Base-by-base conservation (phyloP, 2,888 invertebrate genomes). In the Phymatocera aterrima region DNA sequence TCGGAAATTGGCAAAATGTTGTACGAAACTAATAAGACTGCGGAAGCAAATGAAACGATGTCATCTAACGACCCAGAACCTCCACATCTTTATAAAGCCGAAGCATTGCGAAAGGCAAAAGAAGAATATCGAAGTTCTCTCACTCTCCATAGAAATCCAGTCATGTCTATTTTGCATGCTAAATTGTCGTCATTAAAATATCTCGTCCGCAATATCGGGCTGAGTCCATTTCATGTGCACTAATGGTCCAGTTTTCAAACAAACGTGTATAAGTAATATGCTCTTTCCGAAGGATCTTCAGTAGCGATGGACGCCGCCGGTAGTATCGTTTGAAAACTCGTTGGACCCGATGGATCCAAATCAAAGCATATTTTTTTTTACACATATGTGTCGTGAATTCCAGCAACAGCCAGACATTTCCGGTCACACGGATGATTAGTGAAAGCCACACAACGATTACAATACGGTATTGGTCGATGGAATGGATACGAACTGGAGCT, bases 171-270 rank as follows among this genome's bases (percentile, higher is more conserved):
- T 8, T 21, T 51, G n/a, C 51, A 34, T 28, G 46, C 64, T 46
- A 74, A 79, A 79, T 15, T 21, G 31, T 65, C 75, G 15, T n/a
- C 31, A 8, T n/a, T 43, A 0, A 51, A 28, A 57, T 79, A 77
- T 31, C 51, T 79, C 40, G 78, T 82, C 15, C 79, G 79, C 43
- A 78, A 79, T 70, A 72, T 83, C 4, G 79, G 78, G 40, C 12
- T 79, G 0, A 74, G 79, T 37, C 81, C 81, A n/a, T 83, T 83
- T 54, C 79, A 51, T n/a, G 78, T 83, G 0, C 79, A 81, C 31
- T 83, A 83, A 12, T 80, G 80, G 77, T 70, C 80, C 3, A 60
- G 75, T 6, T 77, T 79, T 6, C 83, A 84, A 75, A 40, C 81
- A 1, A 77, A 83, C 37, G 77, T 81, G 3, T 81, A 79, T 21